These are phyloP conservation scores for Hydropsyche betteni DNA, from an alignment of 2,888 invertebrate species.

Conservation along the genomic window DNA sequence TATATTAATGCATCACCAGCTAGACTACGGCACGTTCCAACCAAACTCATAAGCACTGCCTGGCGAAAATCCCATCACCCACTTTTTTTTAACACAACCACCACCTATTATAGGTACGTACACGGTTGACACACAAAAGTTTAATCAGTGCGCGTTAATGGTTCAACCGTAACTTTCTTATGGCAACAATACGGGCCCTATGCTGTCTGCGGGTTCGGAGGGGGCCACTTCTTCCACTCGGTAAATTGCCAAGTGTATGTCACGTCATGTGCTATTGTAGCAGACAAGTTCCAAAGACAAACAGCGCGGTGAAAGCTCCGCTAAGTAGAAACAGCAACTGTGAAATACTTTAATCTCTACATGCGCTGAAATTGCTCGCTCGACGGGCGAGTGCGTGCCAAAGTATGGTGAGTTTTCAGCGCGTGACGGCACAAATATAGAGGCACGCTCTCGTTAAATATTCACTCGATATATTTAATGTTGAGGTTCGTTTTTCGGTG, in stretches of 20 bases:
- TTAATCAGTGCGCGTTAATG: slow-evolving; percentile 17
- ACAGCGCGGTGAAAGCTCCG: slow-evolving; percentile 17
- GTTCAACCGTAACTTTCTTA: slow-evolving; percentile 26
- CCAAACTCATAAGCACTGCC: too few relatives aligned
- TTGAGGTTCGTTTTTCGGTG: neutral
- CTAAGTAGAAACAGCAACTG: slow-evolving; percentile 31
- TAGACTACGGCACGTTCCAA: neutral
- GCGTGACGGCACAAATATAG: too few relatives aligned
- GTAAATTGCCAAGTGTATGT: slow-evolving; percentile 31
- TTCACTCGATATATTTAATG: too few relatives aligned
- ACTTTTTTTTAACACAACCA: too few relatives aligned
- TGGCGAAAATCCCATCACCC: too few relatives aligned
- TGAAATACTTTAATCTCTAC: slow-evolving; percentile 31
- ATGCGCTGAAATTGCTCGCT: slow-evolving; percentile 20
- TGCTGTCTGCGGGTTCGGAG: neutral
- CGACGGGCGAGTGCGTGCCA: slow-evolving; percentile 13
- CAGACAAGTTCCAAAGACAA: slow-evolving; percentile 31
- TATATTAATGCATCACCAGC: neutral
- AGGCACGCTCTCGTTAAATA: too few relatives aligned
- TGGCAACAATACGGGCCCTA: neutral
- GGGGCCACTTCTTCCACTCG: slow-evolving; percentile 17
- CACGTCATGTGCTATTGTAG: slow-evolving; percentile 34
- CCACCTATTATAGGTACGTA: too few relatives aligned
- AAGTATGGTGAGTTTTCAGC: too few relatives aligned
- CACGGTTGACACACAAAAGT: slow-evolving; percentile 4